Evolutionary conservation across 2,888 invertebrate species (phyloP), one percentile per base, ranked within the genome.

Genomic region (Drosophila affinis): DNA sequence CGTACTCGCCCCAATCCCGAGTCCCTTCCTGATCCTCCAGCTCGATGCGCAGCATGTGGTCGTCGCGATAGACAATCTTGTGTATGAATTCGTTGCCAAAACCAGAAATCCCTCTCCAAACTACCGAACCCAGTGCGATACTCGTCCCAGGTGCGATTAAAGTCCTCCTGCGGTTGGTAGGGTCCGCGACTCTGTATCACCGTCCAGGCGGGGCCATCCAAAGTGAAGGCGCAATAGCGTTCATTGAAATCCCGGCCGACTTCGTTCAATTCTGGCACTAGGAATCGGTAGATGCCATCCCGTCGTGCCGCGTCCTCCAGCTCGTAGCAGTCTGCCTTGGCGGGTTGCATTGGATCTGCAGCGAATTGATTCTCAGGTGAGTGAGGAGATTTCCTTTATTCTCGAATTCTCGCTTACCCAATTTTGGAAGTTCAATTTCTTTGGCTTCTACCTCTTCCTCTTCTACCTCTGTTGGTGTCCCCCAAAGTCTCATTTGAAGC

Each of bases 71-170:
- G 10, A 91, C 90, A 67, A 94, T 76, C 58, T 91, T 90, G 76
- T 94, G 92, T 52, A 94, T 92, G 64, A 92, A 93, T 60, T 94
- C 93, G 81, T 94, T 94, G 6, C 94, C 94, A 74, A n/a, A 94
- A 92, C 94, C 94, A 95, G 80, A 94, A 94, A 76, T 94, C 94
- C 32, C 90, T 89, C 10, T 90, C 75, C 17, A 94, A 78, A 75
- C 93, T 89, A 0, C 94, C 94, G 79, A 94, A 94, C 3, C 94
- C 94, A 29, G 91, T 78, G 62, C 93, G 93, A 83, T 94, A 94
- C 12, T 93, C 93, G 7, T 91, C 77, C 94, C 94, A 94, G 24
- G 92, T 91, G 54, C 93, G 91, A 72, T 93, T 93, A 76, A 94
- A 94, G 79, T 93, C 93, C 57, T 93, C 92, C 46, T 91, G 90